These are phyloP conservation scores for Arbacia lixula DNA, from an alignment of 53 echinoderm and acorn worm species.

Conservation along the genomic window DNA sequence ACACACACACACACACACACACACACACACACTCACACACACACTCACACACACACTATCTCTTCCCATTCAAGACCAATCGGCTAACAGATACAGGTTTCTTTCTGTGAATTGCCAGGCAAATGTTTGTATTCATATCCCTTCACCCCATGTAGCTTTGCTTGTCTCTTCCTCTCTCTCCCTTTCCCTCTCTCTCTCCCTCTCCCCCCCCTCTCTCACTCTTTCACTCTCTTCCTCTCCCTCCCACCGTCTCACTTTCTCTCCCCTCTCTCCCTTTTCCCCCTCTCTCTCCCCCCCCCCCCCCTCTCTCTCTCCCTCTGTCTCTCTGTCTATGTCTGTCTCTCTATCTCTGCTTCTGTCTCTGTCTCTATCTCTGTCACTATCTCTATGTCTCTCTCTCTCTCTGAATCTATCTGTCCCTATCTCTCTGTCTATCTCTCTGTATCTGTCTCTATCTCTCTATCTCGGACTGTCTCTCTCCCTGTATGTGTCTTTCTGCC, in stretches of 20 bases:
- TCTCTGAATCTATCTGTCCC: background rate
- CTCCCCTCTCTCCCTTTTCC: background rate
- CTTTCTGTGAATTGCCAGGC: no score
- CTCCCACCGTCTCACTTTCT: background rate
- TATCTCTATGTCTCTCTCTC: background rate
- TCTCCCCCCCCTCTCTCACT: background rate
- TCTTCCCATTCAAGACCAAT: no score
- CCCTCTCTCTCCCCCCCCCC: background rate
- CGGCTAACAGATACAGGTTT: no score
- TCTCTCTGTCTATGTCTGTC: background rate
- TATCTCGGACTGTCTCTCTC: background rate
- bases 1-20: no score
- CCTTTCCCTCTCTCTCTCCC: background rate
- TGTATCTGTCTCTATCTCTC: background rate
- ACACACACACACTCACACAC: no score
- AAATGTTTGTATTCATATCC: no score
- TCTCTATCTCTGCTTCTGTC: background rate
- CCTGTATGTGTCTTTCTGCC: background rate
- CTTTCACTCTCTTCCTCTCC: background rate
- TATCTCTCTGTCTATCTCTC: background rate
- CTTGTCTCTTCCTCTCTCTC: background rate
- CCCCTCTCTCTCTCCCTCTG: background rate
- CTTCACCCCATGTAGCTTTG: no score
- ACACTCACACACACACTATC: no score
- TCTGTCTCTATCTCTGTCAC: no score